phyloP scores from a whole-genome alignment of 2,888 invertebrate species.

The Seira musarum region DNA sequence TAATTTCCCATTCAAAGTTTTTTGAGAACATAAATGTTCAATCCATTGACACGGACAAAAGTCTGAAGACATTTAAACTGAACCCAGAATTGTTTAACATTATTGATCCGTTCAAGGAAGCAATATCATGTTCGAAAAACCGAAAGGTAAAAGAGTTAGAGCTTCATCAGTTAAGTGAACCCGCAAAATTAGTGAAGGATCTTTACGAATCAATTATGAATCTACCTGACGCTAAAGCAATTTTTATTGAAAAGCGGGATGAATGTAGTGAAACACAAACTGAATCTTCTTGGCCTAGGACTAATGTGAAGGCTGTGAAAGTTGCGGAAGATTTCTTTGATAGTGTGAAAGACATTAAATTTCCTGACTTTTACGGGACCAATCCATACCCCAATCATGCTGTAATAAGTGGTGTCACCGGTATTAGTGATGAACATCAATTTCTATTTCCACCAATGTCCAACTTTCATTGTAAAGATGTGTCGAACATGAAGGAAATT shows the following conservation, averaged over 20 bases:
- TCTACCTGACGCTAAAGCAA: not conserved
- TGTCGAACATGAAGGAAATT: constrained; percentile 73
- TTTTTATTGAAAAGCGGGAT: not conserved
- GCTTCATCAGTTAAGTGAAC: not conserved
- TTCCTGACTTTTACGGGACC: constrained; percentile 75
- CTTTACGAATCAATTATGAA: constrained; percentile 32
- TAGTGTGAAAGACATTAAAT: constrained; percentile 71
- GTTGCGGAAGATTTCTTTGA: constrained; percentile 72
- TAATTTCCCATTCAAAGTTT: constrained; percentile 63
- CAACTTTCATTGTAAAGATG: constrained; percentile 80
- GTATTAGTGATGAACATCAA: constrained; percentile 74
- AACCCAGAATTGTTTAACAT: constrained; percentile 74
- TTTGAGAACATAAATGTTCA: constrained; percentile 54
- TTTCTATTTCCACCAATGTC: constrained; percentile 79
- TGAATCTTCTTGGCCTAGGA: constrained; percentile 45
- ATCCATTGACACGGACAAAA: not conserved
- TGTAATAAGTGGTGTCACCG: constrained; percentile 71
- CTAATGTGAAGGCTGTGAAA: constrained; percentile 72
- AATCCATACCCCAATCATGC: constrained; percentile 73
- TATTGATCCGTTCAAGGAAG: constrained; percentile 71
- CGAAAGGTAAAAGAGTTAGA: constrained; percentile 68
- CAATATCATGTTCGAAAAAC: too few species aligned
- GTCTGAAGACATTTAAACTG: constrained; percentile 70
- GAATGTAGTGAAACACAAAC: not conserved
- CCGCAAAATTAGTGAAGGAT: constrained; percentile 17